phyloP scores from a whole-genome alignment of 2,797 vertebrate genomes.

The Melanotaenia maccullochi region DNA sequence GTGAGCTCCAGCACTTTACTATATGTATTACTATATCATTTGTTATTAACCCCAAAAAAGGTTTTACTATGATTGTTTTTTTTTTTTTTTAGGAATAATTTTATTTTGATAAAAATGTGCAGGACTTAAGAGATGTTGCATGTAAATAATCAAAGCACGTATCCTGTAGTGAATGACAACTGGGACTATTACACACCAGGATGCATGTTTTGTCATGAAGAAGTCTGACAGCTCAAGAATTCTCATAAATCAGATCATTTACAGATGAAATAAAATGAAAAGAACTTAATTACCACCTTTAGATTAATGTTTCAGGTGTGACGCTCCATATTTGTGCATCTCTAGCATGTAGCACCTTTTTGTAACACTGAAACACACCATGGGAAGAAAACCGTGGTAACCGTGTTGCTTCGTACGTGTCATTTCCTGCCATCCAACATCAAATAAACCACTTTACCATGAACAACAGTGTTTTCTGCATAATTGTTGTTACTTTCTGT shows the following conservation, averaged over 20 bases:
- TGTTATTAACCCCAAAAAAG: not conserved
- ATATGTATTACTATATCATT: no score
- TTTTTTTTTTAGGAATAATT: no score
- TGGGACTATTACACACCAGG: not conserved
- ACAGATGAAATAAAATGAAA: not conserved
- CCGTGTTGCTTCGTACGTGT: not conserved
- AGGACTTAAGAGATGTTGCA: not conserved
- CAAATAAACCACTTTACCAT: constrained; percentile 24
- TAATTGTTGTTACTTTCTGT: not conserved
- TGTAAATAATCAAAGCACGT: not conserved
- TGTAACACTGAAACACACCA: not conserved
- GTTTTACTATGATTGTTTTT: not conserved
- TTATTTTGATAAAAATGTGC: not conserved
- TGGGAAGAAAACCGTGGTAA: not conserved
- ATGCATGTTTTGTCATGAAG: not conserved
- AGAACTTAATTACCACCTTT: not conserved
- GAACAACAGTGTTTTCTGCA: not conserved
- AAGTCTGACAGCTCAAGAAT: not conserved
- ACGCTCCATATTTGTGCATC: not conserved
- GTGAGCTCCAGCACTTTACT: not conserved
- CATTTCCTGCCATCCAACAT: constrained; percentile 50
- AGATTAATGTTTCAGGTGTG: not conserved
- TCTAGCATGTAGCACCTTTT: not conserved
- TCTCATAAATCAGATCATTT: not conserved
- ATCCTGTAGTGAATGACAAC: not conserved